Conservation (phyloP, 2,113 vertebrate species). For the Catharus minimus region DNA sequence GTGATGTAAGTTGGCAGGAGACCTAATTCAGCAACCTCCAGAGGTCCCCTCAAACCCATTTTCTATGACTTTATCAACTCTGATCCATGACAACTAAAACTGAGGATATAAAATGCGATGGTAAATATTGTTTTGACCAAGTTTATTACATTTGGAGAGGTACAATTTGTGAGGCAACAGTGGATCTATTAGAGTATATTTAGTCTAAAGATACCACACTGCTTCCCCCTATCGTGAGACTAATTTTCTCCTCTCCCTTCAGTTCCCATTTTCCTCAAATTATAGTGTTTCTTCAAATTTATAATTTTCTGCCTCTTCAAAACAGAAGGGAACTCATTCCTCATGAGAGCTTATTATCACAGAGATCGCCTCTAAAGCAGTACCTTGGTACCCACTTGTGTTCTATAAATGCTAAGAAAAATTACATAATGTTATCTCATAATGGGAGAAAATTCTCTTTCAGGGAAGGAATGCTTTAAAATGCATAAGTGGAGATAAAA, state of each 20-base stretch:
- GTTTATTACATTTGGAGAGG: neutral
- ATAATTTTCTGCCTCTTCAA: slow-evolving; percentile 12
- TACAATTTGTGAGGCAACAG: neutral
- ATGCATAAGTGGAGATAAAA: neutral
- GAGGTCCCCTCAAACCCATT: neutral
- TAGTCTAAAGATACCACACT: neutral
- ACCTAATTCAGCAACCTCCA: neutral
- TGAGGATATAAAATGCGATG: neutral
- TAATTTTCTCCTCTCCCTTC: neutral
- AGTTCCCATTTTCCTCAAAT: neutral
- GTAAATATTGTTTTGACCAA: neutral
- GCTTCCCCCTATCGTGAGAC: neutral
- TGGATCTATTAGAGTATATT: neutral
- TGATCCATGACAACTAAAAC: neutral
- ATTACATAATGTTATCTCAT: neutral
- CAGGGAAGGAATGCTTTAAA: neutral
- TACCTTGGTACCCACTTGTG: neutral
- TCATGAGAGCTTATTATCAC: neutral
- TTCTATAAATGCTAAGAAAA: neutral
- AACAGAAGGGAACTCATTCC: neutral
- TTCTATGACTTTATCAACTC: neutral
- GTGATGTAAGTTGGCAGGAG: neutral
- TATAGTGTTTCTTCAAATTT: neutral
- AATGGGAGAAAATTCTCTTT: neutral
- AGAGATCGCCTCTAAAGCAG: neutral